Percentiles rank a stretch among this genome's conserved stretches.
phyloP scores from a whole-genome alignment of 1,140 invertebrate genomes.

The Eufriesea mexicana region DNA sequence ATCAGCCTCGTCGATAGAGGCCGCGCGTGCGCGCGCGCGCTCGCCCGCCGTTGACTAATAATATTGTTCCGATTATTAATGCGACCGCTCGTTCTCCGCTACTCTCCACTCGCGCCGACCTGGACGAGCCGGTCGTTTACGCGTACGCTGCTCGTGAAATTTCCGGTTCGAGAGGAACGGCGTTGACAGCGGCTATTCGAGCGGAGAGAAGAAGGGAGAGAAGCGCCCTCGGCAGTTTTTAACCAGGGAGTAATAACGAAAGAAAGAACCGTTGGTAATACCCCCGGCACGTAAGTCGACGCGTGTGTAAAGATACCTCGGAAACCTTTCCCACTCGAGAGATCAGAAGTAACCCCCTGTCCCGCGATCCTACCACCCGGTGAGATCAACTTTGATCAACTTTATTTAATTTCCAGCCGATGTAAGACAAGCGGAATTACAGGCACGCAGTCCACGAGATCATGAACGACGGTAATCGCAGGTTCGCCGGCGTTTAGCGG shows the following conservation, averaged over 20 bases:
- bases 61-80: slow-evolving; percentile 28
- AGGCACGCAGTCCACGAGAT: background rate
- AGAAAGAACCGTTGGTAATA: background rate
- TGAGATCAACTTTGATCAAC: background rate
- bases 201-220: background rate
- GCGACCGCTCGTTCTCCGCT: slow-evolving; percentile 5
- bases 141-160: background rate
- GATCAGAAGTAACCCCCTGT: background rate
- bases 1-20: slow-evolving; percentile 16
- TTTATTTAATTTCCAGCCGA: slow-evolving; percentile 4
- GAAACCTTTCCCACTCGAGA: background rate
- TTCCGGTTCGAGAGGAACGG: background rate
- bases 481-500: slow-evolving; percentile 45
- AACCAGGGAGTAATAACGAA: background rate
- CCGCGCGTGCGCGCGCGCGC: background rate
- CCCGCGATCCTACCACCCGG: background rate
- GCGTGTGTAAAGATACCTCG: background rate
- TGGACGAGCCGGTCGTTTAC: background rate
- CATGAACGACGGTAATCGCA: slow-evolving; percentile 36
- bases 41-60: slow-evolving; percentile 13
- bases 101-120: background rate
- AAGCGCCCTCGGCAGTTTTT: background rate
- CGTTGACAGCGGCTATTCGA: background rate
- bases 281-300: background rate
- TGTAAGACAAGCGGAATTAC: background rate